Base-by-base conservation (phyloP, 2,113 vertebrate genomes). In the Chaetodon auriga region DNA sequence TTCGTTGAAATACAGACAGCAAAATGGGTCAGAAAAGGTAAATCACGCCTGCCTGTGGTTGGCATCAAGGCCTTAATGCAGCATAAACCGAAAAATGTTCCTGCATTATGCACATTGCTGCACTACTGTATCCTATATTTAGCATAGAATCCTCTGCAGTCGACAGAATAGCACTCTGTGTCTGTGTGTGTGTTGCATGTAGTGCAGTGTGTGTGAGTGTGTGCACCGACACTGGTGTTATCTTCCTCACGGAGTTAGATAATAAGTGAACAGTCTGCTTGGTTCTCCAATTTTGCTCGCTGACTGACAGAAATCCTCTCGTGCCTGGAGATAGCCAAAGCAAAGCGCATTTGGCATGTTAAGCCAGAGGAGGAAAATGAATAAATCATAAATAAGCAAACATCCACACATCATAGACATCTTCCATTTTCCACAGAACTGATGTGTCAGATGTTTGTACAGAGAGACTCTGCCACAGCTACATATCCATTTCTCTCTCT, bases 321-420 rank as follows among this genome's bases (percentile, higher is more conserved):
- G 30, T 63, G 80, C 76, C 55, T 48, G 35, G 12, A 73, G 79
- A 79, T 70, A 71, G 49, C 65, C 46, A 75, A 85, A 86, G 58
- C 60, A 80, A 78, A 78, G 82, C 2, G 38, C 75, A 68, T 49
- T 60, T 75, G 75, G 73, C 78, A 71, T 81, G 51, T 75, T 64
- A 55, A 75, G 58, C 68, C 70, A 46, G 16, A 19, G 45, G 62
- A 72, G 46, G 25, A 66, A 80, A 46, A 87, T 80, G 7, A 88
- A 90, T 85, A 84, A 86, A 83, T 88, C 66, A 89, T 86, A 68
- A 82, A 80, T 64, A 61, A 77, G 57, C 35, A 77, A 85, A 86
- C 68, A 76, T 74, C 51, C 62, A 62, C 58, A 82, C 75, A 80
- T 78, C 62, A 78, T 41, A 58, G 54, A 60, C n/a, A 48, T 63